Percentiles rank a stretch among this genome's conserved stretches.
Conservation (phyloP, 2,113 vertebrate genomes). For the Fulica atra region DNA sequence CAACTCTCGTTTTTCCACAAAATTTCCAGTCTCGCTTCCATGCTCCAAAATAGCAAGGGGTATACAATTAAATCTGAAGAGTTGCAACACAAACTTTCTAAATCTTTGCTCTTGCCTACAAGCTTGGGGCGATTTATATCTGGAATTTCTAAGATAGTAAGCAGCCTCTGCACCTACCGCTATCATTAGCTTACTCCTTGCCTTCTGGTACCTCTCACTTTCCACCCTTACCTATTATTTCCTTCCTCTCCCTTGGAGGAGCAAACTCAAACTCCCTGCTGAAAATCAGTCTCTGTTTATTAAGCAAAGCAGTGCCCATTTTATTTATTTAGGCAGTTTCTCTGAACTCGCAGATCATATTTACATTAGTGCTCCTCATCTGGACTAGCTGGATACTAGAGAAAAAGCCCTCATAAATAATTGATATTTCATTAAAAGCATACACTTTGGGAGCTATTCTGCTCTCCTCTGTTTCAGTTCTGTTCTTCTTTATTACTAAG, state of each 20-base stretch:
- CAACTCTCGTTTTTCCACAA: background rate
- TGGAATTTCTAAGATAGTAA: background rate
- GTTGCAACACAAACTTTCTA: background rate
- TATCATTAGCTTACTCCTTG: background rate
- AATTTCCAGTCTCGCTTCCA: background rate
- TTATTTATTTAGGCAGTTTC: background rate
- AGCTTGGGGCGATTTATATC: background rate
- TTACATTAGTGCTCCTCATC: background rate
- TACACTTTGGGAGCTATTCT: background rate
- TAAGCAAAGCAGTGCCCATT: background rate
- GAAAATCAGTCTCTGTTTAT: background rate
- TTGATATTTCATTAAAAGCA: background rate
- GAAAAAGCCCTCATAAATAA: background rate
- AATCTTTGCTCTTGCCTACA: background rate
- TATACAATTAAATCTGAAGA: background rate
- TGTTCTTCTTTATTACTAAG: background rate
- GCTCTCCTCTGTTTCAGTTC: background rate
- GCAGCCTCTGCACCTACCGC: background rate
- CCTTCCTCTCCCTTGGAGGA: background rate
- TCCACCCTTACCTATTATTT: background rate
- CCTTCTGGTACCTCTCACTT: background rate
- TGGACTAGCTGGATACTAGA: background rate
- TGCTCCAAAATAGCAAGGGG: background rate
- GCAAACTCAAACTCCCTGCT: background rate
- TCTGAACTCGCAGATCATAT: background rate